A percentile compares a stretch with the other conserved stretches of the same genome.
These are phyloP conservation scores for Halesus radiatus DNA, from an alignment of 1,140 invertebrate species.

Conservation along the genomic window DNA sequence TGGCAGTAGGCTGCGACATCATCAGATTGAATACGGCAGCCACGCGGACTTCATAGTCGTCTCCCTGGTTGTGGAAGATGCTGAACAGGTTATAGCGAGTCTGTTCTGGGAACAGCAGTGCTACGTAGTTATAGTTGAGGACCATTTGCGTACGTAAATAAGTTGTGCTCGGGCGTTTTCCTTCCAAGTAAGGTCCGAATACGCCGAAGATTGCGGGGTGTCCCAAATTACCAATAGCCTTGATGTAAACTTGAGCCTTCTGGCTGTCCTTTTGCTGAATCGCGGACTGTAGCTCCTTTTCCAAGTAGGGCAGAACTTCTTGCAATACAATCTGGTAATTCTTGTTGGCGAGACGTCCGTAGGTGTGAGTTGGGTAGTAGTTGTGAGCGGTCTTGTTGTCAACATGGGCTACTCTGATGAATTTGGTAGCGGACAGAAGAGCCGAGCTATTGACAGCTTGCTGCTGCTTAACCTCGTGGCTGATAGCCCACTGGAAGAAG, in stretches of 20 bases:
- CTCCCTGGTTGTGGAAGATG: slow-evolving; percentile 76
- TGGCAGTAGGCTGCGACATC: slow-evolving; percentile 71
- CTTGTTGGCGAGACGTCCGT: slow-evolving; percentile 69
- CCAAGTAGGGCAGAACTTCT: slow-evolving; percentile 74
- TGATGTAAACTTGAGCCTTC: slow-evolving; percentile 73
- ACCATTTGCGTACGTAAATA: slow-evolving; percentile 77
- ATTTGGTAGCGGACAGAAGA: slow-evolving; percentile 71
- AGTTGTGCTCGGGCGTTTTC: slow-evolving; percentile 68
- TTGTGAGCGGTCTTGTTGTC: slow-evolving; percentile 70
- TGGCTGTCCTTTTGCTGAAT: slow-evolving; percentile 67
- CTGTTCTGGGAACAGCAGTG: slow-evolving; percentile 66
- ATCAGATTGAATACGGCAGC: slow-evolving; percentile 74
- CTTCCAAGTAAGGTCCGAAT: slow-evolving; percentile 79
- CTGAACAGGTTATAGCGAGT: slow-evolving; percentile 74
- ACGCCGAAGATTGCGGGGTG: slow-evolving; percentile 73
- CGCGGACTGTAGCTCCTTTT: slow-evolving; percentile 69
- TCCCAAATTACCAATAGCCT: slow-evolving; percentile 75
- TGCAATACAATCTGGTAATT: slow-evolving; percentile 67
- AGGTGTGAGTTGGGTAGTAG: slow-evolving; percentile 75
- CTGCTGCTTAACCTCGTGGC: slow-evolving; percentile 67
- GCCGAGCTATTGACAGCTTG: slow-evolving; percentile 68
- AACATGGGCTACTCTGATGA: slow-evolving; percentile 73
- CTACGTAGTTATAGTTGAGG: slow-evolving; percentile 68
- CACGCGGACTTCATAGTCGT: slow-evolving; percentile 76
- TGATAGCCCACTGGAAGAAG: slow-evolving; percentile 71